Base-by-base conservation (phyloP, 2,113 vertebrate species). In the Coryphaenoides rupestris region DNA sequence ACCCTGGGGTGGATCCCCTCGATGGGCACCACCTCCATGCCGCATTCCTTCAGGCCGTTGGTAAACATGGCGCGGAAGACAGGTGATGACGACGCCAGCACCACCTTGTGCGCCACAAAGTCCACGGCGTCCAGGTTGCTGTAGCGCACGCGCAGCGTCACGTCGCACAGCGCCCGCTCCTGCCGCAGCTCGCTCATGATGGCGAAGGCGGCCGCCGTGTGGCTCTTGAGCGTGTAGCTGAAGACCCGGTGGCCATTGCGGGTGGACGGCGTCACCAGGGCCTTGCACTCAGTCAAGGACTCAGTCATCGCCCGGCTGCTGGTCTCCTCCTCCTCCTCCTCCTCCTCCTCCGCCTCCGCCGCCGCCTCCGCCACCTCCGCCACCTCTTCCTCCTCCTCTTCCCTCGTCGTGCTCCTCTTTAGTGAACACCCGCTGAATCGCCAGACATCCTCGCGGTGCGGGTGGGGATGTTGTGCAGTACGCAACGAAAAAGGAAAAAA, bases 11-110 rank as follows among this genome's bases (percentile, higher is more conserved):
- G 96, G 22, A 98, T 92, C 10, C 96, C 96, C 61, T 95, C 95
- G 2, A 98, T 98, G 73, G 96, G 89, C 24, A 98, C 91, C 68
- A 93, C 81, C 85, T 98, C 94, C 94, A 95, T 93, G 6, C 92
- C 95, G 0, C 94, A 92, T 68, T 98, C 96, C 46, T 91, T 91
- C 15, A 98, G 84, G 0, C 95, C 95, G 0, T 91, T 92, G 63
- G 96, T 98, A 84, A 98, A 98, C 96, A 98, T 98, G 86, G 95
- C 96, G 2, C 92, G 90, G 79, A 97, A 98, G 14, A 97, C 95
- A 0, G 96, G 96, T 28, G 94, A 97, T 3, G 93, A 94, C 0
- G 95, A 95, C 0, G 96, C 95, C 89, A 97, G 60, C 24, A 98
- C 96, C 76, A 97, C 88, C 61, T 97, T 96, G 79, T 97, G 95